Percentiles rank a stretch among this genome's conserved stretches.
These are phyloP conservation scores for Cenopis cana DNA, from an alignment of 2,888 invertebrate genomes.

Conservation along the genomic window DNA sequence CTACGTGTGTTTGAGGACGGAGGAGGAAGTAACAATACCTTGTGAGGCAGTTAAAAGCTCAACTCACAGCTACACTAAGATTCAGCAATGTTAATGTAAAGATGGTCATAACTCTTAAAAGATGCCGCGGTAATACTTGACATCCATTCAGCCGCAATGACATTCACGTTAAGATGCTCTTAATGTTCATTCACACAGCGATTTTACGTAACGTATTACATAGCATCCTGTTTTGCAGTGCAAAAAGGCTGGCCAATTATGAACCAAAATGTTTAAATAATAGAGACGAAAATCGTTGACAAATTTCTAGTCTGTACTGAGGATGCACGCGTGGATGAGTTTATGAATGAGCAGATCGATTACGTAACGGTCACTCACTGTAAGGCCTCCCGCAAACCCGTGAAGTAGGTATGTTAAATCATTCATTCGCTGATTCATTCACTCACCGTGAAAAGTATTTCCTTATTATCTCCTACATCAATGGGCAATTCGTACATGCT, in stretches of 20 bases:
- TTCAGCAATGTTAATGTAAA: not conserved
- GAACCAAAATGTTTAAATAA: no score
- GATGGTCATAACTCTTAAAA: not conserved
- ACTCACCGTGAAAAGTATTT: constrained; percentile 42
- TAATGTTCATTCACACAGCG: constrained; percentile 14
- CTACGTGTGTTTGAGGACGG: not conserved
- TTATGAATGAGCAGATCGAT: constrained; percentile 43
- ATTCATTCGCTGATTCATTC: constrained; percentile 31
- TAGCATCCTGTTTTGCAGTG: constrained; percentile 15
- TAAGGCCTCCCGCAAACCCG: constrained; percentile 39
- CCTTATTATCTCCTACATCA: constrained; percentile 35
- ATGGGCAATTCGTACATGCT: constrained; percentile 16
- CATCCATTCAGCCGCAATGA: constrained; percentile 21
- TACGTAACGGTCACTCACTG: constrained; percentile 42
- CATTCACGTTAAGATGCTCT: constrained; percentile 22
- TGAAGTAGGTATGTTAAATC: constrained; percentile 34
- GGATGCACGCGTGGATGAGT: constrained; percentile 36
- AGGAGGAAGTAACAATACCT: not conserved
- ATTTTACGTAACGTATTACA: constrained; percentile 19
- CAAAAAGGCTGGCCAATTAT: no score
- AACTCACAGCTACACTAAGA: not conserved
- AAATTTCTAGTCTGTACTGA: not conserved
- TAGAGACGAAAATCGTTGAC: no score
- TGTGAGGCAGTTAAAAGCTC: not conserved
- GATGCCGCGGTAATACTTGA: constrained; percentile 13